These are phyloP conservation scores for Entelurus aequoreus DNA, from an alignment of 2,113 vertebrate species.

Conservation along the genomic window DNA sequence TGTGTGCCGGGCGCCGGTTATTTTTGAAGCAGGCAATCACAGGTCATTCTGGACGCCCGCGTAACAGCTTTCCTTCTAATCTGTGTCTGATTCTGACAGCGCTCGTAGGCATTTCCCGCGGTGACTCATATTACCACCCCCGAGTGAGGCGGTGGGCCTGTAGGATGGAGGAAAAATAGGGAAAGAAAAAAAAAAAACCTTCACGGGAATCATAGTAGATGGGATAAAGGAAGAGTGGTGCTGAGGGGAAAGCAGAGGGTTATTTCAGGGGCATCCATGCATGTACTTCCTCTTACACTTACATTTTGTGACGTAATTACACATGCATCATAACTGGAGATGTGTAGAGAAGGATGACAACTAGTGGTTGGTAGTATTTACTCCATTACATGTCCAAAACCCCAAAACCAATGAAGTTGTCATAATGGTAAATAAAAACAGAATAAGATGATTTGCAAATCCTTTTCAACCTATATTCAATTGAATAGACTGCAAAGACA, in stretches of 20 bases:
- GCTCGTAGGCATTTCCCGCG: constrained; percentile 23
- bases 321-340: not conserved
- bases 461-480: too few species aligned
- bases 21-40: constrained; percentile 31
- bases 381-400: too few species aligned
- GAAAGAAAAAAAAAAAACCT: not conserved
- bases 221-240: not conserved
- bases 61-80: constrained; percentile 20
- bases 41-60: constrained; percentile 31
- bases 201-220: not conserved
- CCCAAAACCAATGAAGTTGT: too few species aligned
- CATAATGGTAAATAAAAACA: too few species aligned
- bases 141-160: not conserved
- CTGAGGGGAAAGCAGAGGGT: not conserved
- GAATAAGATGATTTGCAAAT: too few species aligned
- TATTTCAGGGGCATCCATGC: not conserved
- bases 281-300: not conserved
- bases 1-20: constrained; percentile 11
- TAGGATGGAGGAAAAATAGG: not conserved
- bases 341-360: too few species aligned
- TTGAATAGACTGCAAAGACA: too few species aligned
- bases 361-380: too few species aligned
- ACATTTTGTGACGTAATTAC: not conserved
- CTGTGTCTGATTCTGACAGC: constrained; percentile 12
- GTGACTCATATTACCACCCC: constrained; percentile 18